Evolutionary conservation across 2,888 invertebrate species (phyloP).

Genomic region (Metallyticus violacea): DNA sequence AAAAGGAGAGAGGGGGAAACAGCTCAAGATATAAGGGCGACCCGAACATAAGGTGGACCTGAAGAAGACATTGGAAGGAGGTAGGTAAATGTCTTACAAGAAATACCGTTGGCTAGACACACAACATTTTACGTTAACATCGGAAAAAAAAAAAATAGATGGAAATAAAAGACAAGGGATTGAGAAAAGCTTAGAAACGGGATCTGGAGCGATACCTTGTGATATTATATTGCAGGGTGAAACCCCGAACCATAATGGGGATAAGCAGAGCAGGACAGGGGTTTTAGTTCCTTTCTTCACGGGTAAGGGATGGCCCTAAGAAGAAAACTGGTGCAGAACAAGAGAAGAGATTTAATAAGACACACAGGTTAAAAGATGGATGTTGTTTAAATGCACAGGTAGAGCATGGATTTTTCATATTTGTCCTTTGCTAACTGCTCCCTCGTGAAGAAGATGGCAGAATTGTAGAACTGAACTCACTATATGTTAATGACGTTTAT

Average conservation of each 20-base stretch:
- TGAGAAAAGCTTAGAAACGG: neutral
- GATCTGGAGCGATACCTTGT: neutral
- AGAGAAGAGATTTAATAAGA: neutral
- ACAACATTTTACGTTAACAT: neutral
- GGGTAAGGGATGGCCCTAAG: neutral
- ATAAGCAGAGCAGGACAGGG: neutral
- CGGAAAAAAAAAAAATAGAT: neutral
- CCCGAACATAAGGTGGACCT: neutral
- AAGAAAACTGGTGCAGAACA: neutral
- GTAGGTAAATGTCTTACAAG: conserved; percentile 17
- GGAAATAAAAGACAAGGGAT: neutral
- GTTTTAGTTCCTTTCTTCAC: neutral
- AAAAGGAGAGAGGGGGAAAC: no score
- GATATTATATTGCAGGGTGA: neutral
- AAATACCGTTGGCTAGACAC: conserved; percentile 24
- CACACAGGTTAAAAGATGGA: neutral
- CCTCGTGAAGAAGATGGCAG: no score
- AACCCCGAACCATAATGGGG: neutral
- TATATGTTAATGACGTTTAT: no score
- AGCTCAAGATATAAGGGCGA: no score
- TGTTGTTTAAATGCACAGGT: no score
- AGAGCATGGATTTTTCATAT: no score
- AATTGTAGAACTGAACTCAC: no score
- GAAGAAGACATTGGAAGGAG: neutral
- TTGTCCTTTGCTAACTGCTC: no score